phyloP scores from a whole-genome alignment of 2,797 vertebrate species.

The Microctenopoma stevenorrisi region DNA sequence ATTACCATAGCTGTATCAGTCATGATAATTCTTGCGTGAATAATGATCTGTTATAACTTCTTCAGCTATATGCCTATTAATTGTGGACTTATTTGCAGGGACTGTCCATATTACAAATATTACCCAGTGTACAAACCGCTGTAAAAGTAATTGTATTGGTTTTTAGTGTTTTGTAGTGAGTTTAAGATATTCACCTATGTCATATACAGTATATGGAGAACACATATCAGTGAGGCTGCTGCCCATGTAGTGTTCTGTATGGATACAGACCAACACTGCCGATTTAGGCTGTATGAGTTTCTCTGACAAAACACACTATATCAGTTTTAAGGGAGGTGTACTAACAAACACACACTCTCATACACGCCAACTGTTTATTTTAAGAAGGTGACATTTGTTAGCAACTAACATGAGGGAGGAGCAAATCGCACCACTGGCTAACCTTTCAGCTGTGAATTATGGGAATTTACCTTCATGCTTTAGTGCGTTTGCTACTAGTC shows the following conservation, averaged over 20 bases:
- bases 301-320: slow-evolving; percentile 65
- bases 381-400: slow-evolving; percentile 90
- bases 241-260: slow-evolving; percentile 31
- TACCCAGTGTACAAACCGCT: not conserved
- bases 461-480: slow-evolving; percentile 98
- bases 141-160: not conserved
- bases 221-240: slow-evolving; percentile 2
- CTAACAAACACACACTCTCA: slow-evolving; percentile 56
- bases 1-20: too few relatives aligned
- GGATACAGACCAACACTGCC: slow-evolving; percentile 41
- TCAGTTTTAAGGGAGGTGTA: slow-evolving; percentile 77
- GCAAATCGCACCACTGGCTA: slow-evolving; percentile 84
- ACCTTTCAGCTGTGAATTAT: slow-evolving; percentile 96
- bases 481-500: slow-evolving; percentile 86
- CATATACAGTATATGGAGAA: slow-evolving; percentile 11
- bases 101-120: not conserved
- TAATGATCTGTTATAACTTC: not conserved
- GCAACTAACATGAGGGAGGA: slow-evolving; percentile 86
- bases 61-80: not conserved
- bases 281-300: slow-evolving; percentile 39
- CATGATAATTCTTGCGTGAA: too few relatives aligned
- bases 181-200: not conserved
- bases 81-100: not conserved
- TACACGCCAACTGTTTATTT: slow-evolving; percentile 82
- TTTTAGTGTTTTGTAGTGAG: not conserved